A percentile compares a stretch with the other conserved stretches of the same genome.
Evolutionary conservation across 2,888 invertebrate genomes (phyloP).

Genomic region (Pardosa pseudoannulata): DNA sequence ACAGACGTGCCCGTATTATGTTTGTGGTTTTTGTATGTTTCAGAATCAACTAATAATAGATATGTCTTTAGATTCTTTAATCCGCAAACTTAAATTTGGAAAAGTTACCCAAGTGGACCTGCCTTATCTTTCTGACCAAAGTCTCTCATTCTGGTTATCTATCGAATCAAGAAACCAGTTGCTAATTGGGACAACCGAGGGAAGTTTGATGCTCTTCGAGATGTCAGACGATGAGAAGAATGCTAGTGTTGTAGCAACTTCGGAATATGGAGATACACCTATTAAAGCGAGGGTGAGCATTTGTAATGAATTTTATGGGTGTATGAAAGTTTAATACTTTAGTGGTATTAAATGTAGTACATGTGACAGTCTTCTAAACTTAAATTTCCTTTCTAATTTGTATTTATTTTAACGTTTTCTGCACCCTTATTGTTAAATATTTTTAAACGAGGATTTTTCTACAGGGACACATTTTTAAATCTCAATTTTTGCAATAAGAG

Average conservation of each 20-base stretch:
- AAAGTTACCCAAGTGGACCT: conserved; percentile 14
- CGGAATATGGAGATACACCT: conserved; percentile 7
- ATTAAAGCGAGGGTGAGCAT: conserved; percentile 49
- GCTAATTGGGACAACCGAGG: conserved; percentile 36
- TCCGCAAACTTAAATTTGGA: conserved; percentile 27
- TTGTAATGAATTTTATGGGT: too few relatives aligned
- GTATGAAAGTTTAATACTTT: too few relatives aligned
- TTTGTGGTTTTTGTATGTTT: too few relatives aligned
- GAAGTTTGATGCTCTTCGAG: conserved; percentile 33
- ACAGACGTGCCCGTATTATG: too few relatives aligned
- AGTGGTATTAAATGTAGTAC: too few relatives aligned
- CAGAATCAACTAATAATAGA: neutral
- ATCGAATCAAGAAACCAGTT: conserved; percentile 18
- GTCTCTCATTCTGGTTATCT: conserved; percentile 50
- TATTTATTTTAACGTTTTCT: too few relatives aligned
- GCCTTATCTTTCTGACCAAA: conserved; percentile 41
- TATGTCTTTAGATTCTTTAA: conserved; percentile 3
- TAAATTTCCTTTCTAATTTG: too few relatives aligned
- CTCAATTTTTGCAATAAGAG: too few relatives aligned
- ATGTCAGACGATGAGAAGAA: conserved; percentile 21
- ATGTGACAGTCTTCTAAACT: too few relatives aligned
- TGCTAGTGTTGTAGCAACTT: conserved; percentile 18
- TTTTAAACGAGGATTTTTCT: too few relatives aligned
- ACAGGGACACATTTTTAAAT: too few relatives aligned
- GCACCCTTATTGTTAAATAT: too few relatives aligned